phyloP scores from a whole-genome alignment of 2,113 vertebrate genomes.

The Trematomus loennbergii region DNA sequence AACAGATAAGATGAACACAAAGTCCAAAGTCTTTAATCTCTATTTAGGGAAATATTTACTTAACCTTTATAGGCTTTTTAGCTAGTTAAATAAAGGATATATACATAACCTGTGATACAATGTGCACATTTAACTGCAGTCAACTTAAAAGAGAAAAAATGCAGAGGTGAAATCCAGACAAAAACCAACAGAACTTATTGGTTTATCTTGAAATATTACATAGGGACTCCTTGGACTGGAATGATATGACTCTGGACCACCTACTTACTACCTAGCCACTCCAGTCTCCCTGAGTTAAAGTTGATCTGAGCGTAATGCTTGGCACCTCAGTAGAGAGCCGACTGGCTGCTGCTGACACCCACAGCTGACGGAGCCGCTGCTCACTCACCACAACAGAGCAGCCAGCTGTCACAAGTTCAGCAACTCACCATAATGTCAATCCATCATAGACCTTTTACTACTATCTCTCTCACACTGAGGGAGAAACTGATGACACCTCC shows the following conservation, averaged over 20 bases:
- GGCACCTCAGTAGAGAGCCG: conserved; percentile 37
- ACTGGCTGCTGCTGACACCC: conserved; percentile 61
- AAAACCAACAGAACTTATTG: background rate
- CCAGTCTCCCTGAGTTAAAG: conserved; percentile 42
- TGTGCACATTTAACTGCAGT: background rate
- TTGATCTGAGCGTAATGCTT: conserved; percentile 54
- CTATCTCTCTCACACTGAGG: conserved; percentile 37
- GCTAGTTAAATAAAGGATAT: background rate
- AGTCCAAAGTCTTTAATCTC: conserved; percentile 23
- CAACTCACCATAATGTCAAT: conserved; percentile 54
- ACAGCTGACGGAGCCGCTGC: conserved; percentile 58
- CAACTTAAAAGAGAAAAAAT: background rate
- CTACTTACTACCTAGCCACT: conserved; percentile 3
- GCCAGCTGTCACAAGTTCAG: conserved; percentile 69
- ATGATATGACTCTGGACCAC: background rate
- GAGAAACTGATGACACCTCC: conserved; percentile 34
- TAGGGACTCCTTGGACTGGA: background rate
- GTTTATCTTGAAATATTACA: background rate
- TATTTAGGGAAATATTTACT: background rate
- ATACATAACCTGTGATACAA: background rate
- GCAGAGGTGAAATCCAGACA: background rate
- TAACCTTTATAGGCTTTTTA: background rate
- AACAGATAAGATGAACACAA: conserved; percentile 7
- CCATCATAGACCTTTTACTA: conserved; percentile 55
- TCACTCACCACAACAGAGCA: conserved; percentile 64